Evolutionary conservation across 2,797 vertebrate genomes (phyloP).

Genomic region (Anomalospiza imberbis): DNA sequence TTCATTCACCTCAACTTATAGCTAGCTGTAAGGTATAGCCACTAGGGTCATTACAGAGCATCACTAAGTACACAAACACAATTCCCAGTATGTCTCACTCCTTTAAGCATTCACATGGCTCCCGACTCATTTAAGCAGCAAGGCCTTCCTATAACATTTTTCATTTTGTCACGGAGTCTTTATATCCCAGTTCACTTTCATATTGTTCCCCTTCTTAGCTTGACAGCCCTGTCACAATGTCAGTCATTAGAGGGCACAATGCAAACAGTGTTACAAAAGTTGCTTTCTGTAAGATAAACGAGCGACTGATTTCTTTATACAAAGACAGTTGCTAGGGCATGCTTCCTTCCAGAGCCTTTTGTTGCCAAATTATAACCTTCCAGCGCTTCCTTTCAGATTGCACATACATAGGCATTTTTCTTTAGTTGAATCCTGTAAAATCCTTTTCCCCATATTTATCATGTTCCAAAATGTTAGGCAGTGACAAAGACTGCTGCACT

Average conservation of each 20-base stretch:
- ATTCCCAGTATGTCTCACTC: slow-evolving; percentile 24
- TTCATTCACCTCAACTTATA: not conserved
- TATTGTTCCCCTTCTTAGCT: slow-evolving; percentile 57
- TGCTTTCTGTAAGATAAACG: slow-evolving; percentile 75
- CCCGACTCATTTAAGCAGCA: slow-evolving; percentile 54
- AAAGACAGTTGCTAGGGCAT: slow-evolving; percentile 74
- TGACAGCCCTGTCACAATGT: slow-evolving; percentile 38
- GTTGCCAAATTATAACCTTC: slow-evolving; percentile 69
- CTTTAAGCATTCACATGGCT: slow-evolving; percentile 39
- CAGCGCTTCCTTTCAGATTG: slow-evolving; percentile 53
- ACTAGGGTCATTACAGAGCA: slow-evolving; percentile 37
- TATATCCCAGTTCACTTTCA: slow-evolving; percentile 59
- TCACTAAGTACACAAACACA: slow-evolving; percentile 66
- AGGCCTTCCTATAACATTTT: slow-evolving; percentile 64
- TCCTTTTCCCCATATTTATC: not conserved
- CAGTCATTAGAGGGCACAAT: slow-evolving; percentile 70
- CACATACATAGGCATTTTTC: slow-evolving; percentile 25
- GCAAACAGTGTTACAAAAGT: slow-evolving; percentile 71
- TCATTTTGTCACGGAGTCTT: slow-evolving; percentile 61
- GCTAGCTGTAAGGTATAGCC: not conserved
- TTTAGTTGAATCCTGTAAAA: slow-evolving; percentile 31
- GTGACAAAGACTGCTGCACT: not conserved
- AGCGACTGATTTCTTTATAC: slow-evolving; percentile 63
- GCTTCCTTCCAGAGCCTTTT: slow-evolving; percentile 70
- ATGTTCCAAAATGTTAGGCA: not conserved